These are phyloP conservation scores for Oenanthe melanoleuca DNA, from an alignment of 2,113 vertebrate species.

Conservation along the genomic window DNA sequence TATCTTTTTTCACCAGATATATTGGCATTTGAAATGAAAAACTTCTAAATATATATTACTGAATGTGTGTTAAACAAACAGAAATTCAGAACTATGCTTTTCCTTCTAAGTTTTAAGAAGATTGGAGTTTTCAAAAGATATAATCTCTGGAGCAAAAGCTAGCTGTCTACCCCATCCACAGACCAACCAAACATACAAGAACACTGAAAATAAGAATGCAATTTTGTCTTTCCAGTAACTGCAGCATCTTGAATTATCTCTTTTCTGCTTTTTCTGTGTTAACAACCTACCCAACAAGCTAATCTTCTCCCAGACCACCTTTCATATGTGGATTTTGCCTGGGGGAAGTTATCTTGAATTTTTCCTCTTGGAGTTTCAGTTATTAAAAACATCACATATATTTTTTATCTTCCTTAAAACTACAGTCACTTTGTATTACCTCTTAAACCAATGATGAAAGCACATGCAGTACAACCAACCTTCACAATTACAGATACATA, in stretches of 20 bases:
- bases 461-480: background rate
- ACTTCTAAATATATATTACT: background rate
- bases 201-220: background rate
- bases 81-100: background rate
- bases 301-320: background rate
- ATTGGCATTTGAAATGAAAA: background rate
- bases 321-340: background rate
- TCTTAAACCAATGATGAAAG: background rate
- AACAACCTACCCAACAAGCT: background rate
- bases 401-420: background rate
- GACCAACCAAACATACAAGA: background rate
- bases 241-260: background rate
- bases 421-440: background rate
- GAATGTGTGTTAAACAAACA: background rate
- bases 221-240: background rate
- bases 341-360: background rate
- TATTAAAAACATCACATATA: background rate
- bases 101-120: background rate
- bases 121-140: background rate
- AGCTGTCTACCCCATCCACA: rapidly evolving
- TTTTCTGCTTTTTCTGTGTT: background rate
- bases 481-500: background rate
- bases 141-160: background rate
- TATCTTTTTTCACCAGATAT: rapidly evolving
- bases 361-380: background rate